phyloP scores from a whole-genome alignment of 2,113 vertebrate species.

The cat (Felis catus) region F.catus_Fca126_mat1.0 CM031420.1:1763501-1764000 shows the following conservation, averaged over 20 bases:
- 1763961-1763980: background rate
- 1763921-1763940: background rate
- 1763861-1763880: background rate
- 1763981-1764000: background rate
- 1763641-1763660: background rate
- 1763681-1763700: background rate
- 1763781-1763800: rapidly evolving
- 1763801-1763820: background rate
- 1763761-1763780: background rate
- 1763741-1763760: background rate
- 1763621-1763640: rapidly evolving
- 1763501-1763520: background rate
- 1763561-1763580: background rate
- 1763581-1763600: background rate
- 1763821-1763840: rapidly evolving
- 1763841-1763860: background rate
- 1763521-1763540: background rate
- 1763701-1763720: background rate
- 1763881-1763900: background rate
- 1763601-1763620: rapidly evolving
- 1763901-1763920: background rate
- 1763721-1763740: rapidly evolving
- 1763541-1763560: background rate
- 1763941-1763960: background rate
- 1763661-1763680: background rate